Conservation (phyloP, 2,113 vertebrate genomes). For the Platichthys stellatus region DNA sequence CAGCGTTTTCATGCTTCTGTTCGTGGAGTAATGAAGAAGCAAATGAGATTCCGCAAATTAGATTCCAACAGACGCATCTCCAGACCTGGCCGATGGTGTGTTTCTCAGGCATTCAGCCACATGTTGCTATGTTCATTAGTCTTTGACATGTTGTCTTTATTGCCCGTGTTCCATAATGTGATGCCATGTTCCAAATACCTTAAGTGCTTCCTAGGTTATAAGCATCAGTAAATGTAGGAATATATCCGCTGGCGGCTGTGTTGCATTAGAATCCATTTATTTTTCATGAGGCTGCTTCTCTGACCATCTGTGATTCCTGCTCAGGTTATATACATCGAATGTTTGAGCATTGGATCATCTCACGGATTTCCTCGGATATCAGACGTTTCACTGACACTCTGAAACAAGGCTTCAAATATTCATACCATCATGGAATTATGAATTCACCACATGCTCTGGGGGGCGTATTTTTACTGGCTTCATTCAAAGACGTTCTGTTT, state of each 20-base stretch:
- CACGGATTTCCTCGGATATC: slow-evolving; percentile 17
- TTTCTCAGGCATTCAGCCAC: not conserved
- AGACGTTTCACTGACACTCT: slow-evolving; percentile 18
- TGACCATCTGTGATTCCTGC: not conserved
- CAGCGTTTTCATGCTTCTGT: too few relatives aligned
- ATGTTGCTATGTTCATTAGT: not conserved
- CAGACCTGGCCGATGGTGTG: not conserved
- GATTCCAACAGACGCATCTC: too few relatives aligned
- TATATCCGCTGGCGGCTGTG: not conserved
- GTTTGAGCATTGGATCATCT: slow-evolving; percentile 4
- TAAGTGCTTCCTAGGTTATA: not conserved
- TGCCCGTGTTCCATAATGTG: too few relatives aligned
- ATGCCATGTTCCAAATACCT: not conserved
- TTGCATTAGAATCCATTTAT: slow-evolving; percentile 15
- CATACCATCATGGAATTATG: slow-evolving; percentile 45
- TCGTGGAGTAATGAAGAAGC: too few relatives aligned
- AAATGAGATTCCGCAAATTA: too few relatives aligned
- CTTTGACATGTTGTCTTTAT: not conserved
- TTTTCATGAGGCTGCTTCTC: not conserved
- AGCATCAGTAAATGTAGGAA: not conserved
- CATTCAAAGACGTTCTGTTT: slow-evolving; percentile 53
- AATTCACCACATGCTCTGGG: slow-evolving; percentile 17
- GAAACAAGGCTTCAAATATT: slow-evolving; percentile 57
- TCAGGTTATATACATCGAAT: not conserved
- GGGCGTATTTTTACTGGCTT: slow-evolving; percentile 48